Evolutionary conservation across 2,113 vertebrate species (phyloP), one percentile per base, ranked within the genome.

Genomic region (Clarias gariepinus): DNA sequence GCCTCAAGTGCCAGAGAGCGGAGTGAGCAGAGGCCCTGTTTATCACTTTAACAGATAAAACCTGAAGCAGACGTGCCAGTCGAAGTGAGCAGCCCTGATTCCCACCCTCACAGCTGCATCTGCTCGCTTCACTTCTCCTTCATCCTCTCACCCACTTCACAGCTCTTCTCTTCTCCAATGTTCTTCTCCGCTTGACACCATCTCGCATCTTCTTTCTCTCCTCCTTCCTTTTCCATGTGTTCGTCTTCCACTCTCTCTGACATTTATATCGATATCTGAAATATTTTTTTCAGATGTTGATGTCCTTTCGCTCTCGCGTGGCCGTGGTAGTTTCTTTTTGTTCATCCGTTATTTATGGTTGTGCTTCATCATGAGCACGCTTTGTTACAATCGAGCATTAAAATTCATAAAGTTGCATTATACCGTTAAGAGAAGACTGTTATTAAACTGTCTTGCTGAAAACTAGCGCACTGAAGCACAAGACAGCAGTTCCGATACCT

Each of bases 1-100:
- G 85, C 87, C 90, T 91, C 86, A 91, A 91, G 89, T 91, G 89
- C 89, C 89, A 82, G 83, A 71, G 58, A 82, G 84, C 81, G 69
- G 87, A 86, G 89, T 55, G 87, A 82, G 77, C 81, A 87, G 90
- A 53, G 41, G 78, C 83, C 63, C 64, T 83, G 85, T 82, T 66
- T 74, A 83, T 61, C 69, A 74, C 69, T 41, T 47, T 74, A 87
- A 58, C 61, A 82, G 78, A 83, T 77, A 79, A 73, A 83, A 82
- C 71, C 76, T 28, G 16, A 68, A 58, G 77, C 77, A 84, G 82
- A 88, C 71, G 25, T 60, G 84, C 74, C 84, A 76, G 86, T 58
- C 61, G 83, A 84, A 79, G 47, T 69, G 80, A 86, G 89, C 84
- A 13, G 68, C 83, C 86, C 74, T 64, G 21, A 68, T 71, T 79